Conservation (phyloP, 2,888 invertebrate species). For the Drosophila pseudotalamancana region DNA sequence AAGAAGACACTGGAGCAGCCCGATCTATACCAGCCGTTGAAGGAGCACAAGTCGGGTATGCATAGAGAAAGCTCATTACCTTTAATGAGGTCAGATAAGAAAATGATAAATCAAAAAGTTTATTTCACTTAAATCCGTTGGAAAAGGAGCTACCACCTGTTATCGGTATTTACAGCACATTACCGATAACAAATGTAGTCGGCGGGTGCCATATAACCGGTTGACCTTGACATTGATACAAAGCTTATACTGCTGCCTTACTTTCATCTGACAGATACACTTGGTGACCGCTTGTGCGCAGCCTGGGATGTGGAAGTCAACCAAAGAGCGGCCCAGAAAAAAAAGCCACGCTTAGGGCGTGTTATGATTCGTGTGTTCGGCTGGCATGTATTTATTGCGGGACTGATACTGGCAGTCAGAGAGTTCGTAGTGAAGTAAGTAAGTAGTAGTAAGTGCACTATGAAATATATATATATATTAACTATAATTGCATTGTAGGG, state of each 20-base stretch:
- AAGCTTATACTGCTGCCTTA: not conserved
- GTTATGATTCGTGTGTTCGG: constrained; percentile 48
- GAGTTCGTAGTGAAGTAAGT: constrained; percentile 86
- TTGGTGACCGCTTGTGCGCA: constrained; percentile 46
- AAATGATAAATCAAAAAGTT: not conserved
- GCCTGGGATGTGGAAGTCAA: constrained; percentile 43
- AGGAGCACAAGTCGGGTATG: constrained; percentile 87
- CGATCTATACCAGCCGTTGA: constrained; percentile 90
- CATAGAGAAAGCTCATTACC: no score
- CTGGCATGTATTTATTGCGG: constrained; percentile 86
- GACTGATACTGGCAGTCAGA: constrained; percentile 86
- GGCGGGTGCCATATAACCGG: no score
- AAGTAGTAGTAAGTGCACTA: not conserved
- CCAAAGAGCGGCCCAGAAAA: constrained; percentile 36
- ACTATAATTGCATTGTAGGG: constrained; percentile 82
- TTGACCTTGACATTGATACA: not conserved
- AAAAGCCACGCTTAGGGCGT: constrained; percentile 30
- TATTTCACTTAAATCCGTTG: no score
- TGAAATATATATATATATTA: not conserved
- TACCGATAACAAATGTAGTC: not conserved
- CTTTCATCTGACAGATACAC: constrained; percentile 14
- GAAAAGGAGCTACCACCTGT: no score
- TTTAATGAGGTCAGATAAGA: no score
- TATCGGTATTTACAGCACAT: not conserved
- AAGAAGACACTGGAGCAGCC: constrained; percentile 88